These are phyloP conservation scores for Caenorhabditis sp. DNA, from an alignment of 2,888 invertebrate species.

Conservation along the genomic window DNA sequence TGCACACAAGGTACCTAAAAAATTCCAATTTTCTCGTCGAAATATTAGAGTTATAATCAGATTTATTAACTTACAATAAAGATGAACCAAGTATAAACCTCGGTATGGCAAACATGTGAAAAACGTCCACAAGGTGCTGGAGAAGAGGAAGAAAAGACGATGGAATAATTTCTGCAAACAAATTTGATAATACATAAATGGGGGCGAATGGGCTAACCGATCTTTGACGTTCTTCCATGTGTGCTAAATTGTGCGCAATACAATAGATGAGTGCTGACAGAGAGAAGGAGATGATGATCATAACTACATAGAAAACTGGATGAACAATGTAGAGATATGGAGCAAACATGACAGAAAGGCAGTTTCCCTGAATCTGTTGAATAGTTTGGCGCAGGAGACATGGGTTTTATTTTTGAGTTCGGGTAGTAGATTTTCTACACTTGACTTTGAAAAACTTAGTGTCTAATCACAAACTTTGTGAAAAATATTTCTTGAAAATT, in stretches of 20 bases:
- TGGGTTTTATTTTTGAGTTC: no score
- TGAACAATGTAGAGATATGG: conserved; percentile 45
- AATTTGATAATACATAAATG: background rate
- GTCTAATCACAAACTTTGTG: no score
- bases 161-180: conserved; percentile 64
- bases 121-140: conserved; percentile 69
- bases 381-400: no score
- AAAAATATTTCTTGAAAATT: no score
- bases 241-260: conserved; percentile 64
- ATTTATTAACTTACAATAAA: conserved; percentile 32
- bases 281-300: conserved; percentile 63
- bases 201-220: conserved; percentile 36
- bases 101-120: conserved; percentile 69
- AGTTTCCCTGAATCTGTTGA: conserved; percentile 48
- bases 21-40: background rate
- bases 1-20: conserved; percentile 17
- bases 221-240: conserved; percentile 57
- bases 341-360: conserved; percentile 25
- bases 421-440: no score
- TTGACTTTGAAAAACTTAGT: no score
- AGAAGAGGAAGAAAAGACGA: conserved; percentile 68
- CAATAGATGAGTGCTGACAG: conserved; percentile 66
- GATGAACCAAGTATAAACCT: conserved; percentile 56
- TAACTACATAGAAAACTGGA: conserved; percentile 62
- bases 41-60: background rate